These are phyloP conservation scores for Folsomia candida DNA, from an alignment of 2,888 invertebrate species.

Conservation along the genomic window DNA sequence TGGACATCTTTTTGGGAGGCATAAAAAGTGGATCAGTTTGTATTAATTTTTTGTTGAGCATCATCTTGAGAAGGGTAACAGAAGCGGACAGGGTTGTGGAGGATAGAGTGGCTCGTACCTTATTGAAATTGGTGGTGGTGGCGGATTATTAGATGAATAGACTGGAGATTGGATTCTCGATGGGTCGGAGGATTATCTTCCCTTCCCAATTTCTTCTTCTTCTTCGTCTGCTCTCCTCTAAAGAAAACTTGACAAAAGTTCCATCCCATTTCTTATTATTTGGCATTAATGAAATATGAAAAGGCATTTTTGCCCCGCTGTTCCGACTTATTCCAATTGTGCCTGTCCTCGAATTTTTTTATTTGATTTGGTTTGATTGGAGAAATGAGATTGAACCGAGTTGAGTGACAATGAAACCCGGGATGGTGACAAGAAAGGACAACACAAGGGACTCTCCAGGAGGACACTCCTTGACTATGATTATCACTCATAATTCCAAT, in stretches of 20 bases:
- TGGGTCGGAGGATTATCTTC: conserved; percentile 4
- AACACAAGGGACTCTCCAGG: background rate
- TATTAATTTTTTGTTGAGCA: conserved; percentile 1
- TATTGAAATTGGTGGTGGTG: background rate
- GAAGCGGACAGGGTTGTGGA: too few relatives aligned
- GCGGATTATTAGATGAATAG: conserved; percentile 5
- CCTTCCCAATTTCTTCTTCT: background rate
- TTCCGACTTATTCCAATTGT: background rate
- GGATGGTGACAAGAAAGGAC: background rate
- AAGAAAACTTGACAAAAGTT: too few relatives aligned
- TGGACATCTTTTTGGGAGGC: background rate
- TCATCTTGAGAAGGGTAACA: background rate
- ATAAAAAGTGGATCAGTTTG: conserved; percentile 8
- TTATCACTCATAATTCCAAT: background rate
- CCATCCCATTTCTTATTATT: background rate
- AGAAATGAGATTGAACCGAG: background rate
- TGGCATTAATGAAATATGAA: conserved; percentile 3
- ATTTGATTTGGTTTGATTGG: conserved; percentile 1
- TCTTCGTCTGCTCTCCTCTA: too few relatives aligned
- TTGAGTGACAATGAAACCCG: background rate
- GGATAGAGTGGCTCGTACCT: too few relatives aligned
- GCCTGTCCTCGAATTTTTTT: background rate
- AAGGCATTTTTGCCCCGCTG: background rate
- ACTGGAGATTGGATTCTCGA: conserved; percentile 3
- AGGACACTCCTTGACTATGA: background rate